Conservation (phyloP, 1,140 invertebrate species). For the Sycophila sp. region DNA sequence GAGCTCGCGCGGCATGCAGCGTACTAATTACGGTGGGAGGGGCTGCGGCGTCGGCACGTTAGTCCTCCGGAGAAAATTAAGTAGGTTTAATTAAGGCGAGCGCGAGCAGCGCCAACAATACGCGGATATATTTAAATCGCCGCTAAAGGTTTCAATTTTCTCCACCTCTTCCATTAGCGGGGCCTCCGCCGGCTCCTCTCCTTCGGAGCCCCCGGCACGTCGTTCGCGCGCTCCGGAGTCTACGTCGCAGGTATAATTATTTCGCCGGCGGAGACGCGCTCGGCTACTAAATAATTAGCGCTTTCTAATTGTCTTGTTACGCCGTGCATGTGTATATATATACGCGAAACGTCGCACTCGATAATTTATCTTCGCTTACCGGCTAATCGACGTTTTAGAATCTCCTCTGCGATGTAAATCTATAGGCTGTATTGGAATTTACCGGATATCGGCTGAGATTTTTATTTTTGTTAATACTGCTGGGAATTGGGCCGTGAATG, state of each 20-base stretch:
- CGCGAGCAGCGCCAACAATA: constrained; percentile 13
- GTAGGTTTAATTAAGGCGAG: constrained; percentile 32
- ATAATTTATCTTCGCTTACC: not conserved
- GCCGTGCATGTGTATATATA: not conserved
- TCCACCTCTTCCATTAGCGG: constrained; percentile 31
- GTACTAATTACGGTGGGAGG: constrained; percentile 30
- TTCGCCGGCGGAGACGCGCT: not conserved
- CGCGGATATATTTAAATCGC: constrained; percentile 37
- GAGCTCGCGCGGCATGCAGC: not conserved
- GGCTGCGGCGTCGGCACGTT: constrained; percentile 10
- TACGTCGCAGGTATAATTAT: constrained; percentile 2
- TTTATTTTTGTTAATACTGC: no score
- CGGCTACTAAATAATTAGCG: constrained; percentile 27
- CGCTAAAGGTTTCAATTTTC: constrained; percentile 32
- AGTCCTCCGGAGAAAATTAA: constrained; percentile 26
- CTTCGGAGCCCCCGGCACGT: not conserved
- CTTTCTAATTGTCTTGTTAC: constrained; percentile 30
- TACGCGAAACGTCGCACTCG: not conserved
- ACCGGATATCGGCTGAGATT: no score
- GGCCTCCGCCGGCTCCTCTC: not conserved
- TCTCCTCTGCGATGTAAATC: no score
- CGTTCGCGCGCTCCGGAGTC: not conserved
- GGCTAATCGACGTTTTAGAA: no score
- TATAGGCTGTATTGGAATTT: no score
- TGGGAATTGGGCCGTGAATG: no score